Conservation (phyloP, 2,113 vertebrate species). For the Amphiprion percula region DNA sequence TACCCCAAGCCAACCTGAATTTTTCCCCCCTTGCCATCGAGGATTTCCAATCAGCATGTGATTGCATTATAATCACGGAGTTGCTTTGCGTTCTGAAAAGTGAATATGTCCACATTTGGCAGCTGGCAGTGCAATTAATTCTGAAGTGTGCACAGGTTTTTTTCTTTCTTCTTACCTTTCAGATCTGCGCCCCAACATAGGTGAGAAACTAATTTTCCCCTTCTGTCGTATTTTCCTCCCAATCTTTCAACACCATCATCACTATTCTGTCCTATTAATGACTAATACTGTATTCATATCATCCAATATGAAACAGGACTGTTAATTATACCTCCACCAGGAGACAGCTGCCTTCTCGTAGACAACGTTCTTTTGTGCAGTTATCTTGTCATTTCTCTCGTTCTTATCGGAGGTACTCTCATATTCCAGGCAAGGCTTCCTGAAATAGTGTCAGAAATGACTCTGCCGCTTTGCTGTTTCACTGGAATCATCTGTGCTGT, state of each 20-base stretch:
- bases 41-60: slow-evolving; percentile 52
- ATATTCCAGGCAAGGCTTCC: slow-evolving; percentile 4
- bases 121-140: slow-evolving; percentile 64
- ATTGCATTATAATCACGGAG: slow-evolving; percentile 69
- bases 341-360: neutral
- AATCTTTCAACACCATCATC: slow-evolving; percentile 27
- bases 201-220: slow-evolving; percentile 60
- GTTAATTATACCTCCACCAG: slow-evolving; percentile 52
- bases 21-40: neutral
- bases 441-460: neutral
- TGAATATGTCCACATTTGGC: slow-evolving; percentile 62
- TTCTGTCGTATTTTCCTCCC: slow-evolving; percentile 35
- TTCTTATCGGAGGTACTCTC: slow-evolving; percentile 18
- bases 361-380: slow-evolving; percentile 11
- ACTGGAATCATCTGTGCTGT: neutral
- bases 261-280: slow-evolving; percentile 21
- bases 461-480: neutral
- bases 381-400: slow-evolving; percentile 18
- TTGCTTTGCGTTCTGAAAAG: slow-evolving; percentile 50
- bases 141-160: slow-evolving; percentile 21
- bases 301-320: slow-evolving; percentile 33
- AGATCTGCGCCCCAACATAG: slow-evolving; percentile 35
- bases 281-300: slow-evolving; percentile 35
- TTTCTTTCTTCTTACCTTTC: slow-evolving; percentile 31
- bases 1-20: slow-evolving; percentile 16